Base-by-base conservation (phyloP, 1,140 invertebrate species). In the Bombus impatiens region DNA sequence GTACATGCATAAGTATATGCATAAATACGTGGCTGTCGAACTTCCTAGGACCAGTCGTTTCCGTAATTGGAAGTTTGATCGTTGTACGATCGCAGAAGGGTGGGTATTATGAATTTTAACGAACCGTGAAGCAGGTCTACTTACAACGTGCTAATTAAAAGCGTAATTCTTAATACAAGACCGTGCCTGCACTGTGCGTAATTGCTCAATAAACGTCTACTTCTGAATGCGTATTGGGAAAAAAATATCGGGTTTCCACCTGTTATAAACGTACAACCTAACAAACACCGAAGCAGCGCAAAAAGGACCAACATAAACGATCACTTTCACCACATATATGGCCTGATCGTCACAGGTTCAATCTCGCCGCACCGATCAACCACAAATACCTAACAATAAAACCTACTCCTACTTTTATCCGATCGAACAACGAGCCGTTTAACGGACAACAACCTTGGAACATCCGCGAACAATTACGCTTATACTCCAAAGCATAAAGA, bases 281-380 rank as follows among this genome's bases (percentile, higher is more conserved):
- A 25, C 35, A 42, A 78, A 65, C 28, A 65, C 18, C 42, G 53
- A 78, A 42, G 42, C 44, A 9, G 13, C n/a, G 18, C n/a, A 47
- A 68, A 79, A 79, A 35, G 22, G 62, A 35, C 8, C 42, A 37
- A 53, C 25, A n/a, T 53, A 32, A 80, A 80, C 67, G 42, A 53
- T 70, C 78, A 53, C 78, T 80, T 80, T 80, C 78, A 80, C 78
- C 78, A 1, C 65, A 32, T 78, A 78, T 67, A 78, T 32, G 67
- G 78, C 32, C 13, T 28, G 62, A 32, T 53, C 57, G 35, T 78
- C 62, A n/a, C 47, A 59, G 70, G 62, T 47, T 65, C 67, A 68
- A 78, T 79, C 74, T 57, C 18, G 35, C 28, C 53, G 22, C 74
- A 37, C 74, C 32, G 74, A 35, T 76, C 44, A 22, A 78, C 76